phyloP scores from a whole-genome alignment of 2,888 invertebrate species.

The Cerastoderma edule region DNA sequence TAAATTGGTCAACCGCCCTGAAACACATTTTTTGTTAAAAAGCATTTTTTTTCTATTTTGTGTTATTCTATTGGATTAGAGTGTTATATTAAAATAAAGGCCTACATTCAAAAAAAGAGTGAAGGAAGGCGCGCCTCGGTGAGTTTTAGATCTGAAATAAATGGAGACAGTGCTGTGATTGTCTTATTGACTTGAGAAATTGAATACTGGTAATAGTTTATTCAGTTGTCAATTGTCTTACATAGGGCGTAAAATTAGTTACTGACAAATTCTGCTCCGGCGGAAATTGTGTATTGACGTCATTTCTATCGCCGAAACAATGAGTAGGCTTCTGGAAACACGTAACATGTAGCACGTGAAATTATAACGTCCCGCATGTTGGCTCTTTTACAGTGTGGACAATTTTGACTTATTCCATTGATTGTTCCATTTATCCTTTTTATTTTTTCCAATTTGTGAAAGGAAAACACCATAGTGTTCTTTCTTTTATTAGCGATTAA shows the following conservation, averaged over 20 bases:
- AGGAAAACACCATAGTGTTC: no score
- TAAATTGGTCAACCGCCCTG: no score
- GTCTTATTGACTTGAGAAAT: conserved; percentile 56
- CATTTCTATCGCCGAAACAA: neutral
- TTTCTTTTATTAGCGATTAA: no score
- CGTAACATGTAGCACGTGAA: no score
- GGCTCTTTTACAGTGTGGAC: no score
- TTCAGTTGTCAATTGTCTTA: conserved; percentile 53
- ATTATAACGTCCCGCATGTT: no score
- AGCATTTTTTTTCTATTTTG: no score
- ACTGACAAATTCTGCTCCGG: conserved; percentile 33
- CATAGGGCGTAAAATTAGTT: conserved; percentile 49
- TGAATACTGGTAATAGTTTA: conserved; percentile 42
- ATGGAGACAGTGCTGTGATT: conserved; percentile 22
- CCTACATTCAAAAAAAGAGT: neutral
- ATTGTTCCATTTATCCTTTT: no score
- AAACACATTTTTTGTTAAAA: no score
- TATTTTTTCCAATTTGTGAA: no score
- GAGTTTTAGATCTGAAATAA: conserved; percentile 29
- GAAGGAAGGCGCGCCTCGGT: neutral
- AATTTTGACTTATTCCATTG: no score
- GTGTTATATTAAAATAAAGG: neutral
- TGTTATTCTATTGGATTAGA: no score
- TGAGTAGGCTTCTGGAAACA: neutral
- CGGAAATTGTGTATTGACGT: conserved; percentile 22